Evolutionary conservation across 1,140 invertebrate species (phyloP), one percentile per base, ranked within the genome.

Genomic region (Ceratosolen fusciceps): DNA sequence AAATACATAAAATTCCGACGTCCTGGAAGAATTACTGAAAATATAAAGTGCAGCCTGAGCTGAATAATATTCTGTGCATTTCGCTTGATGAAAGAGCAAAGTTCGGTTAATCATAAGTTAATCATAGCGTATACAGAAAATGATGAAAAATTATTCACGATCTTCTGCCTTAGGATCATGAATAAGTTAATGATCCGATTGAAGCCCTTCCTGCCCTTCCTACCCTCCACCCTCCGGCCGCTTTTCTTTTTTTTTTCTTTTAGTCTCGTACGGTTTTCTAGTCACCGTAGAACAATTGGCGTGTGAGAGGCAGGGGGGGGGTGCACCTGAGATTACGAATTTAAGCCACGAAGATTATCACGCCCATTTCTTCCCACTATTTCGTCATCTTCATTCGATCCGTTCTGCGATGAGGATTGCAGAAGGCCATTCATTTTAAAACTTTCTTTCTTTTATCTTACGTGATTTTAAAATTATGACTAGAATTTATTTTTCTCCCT

Each of bases 391-490:
- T 74, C 21, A 56, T 76, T 76, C 49, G 49, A 76, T 76, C 8
- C 49, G 4, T 74, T 60, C 54, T 7, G 12, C 54, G 31, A 21
- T 24, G 16, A 54, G 74, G 49, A 68, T 65, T 76, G 74, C 67
- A 72, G 21, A 49, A 52, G 56, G 39, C 79, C 54, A 71, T 80
- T 80, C 74, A 76, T 80, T 39, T 12, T 43, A 7, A 72, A 75
- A 52, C 37, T 70, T 74, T 70, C 34, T 52, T 72, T 71, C 62
- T 52, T 72, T 43, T 62, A 52, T 71, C 2, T 12, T 9, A 62
- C 47, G 43, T 60, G 24, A 71, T 29, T 76, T 74, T 80, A 65
- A n/a, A 75, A 80, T 80, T 80, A 74, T 75, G 74, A 65, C 70
- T 26, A 29, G 24, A 70, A 76, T 31, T 70, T 62, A 67, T 65